Base-by-base conservation (phyloP, 2,797 vertebrate genomes). In the Gallirallus australis region DNA sequence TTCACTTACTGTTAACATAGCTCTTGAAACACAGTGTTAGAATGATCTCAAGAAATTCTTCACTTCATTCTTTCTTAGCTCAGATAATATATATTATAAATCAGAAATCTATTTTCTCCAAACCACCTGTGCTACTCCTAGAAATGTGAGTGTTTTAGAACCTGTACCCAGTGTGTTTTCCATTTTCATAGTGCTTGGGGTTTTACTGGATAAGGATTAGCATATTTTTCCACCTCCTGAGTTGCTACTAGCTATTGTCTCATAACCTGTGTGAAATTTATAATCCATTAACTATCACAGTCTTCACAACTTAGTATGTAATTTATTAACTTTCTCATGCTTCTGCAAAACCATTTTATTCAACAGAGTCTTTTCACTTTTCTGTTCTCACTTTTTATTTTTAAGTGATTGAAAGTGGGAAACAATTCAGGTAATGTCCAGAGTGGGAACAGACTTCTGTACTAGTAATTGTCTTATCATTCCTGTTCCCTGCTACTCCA, bases 271-370 rank as follows among this genome's bases (percentile, higher is more conserved):
- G 59, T 86, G n/a, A 78, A 77, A 40, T 91, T 80, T 84, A 54
- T 83, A 94, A 78, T 89, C 90, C 37, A 96, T 94, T 96, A 92
- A 94, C 94, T 89, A 53, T 40, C 57, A 45, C 11, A 52, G 13
- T 63, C 48, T 75, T 69, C 35, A 37, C 35, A 81, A 54, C 75
- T 86, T 86, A n/a, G 35, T 81, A 90, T 53, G 37, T 53, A 20
- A 28, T 91, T 85, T 84, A 42, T 73, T 90, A 78, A 71, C 53
- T 60, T 86, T 79, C 47, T 93, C 23, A 35, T 8, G 15, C 78
- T 75, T 77, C 70, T 47, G 35, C 47, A 77, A 86, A 82, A 81
- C 19, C 2, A 37, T 64, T 91, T 93, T 37, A 16, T 65, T 77
- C 56, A 54, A 27, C 24, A 82, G 4, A 82, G 4, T 71, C 24